Base-by-base conservation (phyloP, 1,140 invertebrate species). In the Pissodes strobi region DNA sequence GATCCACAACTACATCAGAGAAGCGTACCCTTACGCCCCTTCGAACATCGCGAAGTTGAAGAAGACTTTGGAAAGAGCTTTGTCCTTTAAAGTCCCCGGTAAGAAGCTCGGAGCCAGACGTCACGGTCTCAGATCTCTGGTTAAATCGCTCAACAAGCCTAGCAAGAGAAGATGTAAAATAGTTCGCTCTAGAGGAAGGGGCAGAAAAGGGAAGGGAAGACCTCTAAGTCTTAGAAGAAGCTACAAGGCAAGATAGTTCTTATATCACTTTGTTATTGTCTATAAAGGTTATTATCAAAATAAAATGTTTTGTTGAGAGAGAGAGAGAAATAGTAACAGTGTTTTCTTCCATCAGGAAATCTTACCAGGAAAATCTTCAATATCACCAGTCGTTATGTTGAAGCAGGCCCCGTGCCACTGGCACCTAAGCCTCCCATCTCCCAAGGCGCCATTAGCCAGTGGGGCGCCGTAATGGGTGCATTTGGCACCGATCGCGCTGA, bases 401-500 rank as follows among this genome's bases (percentile, higher is more conserved):
- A 98, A 99, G 76, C 94, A 97, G 13, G 95, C 95, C 0, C 95
- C 96, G 78, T 99, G 96, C 93, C 94, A 97, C 0, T 92, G 95
- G 79, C 96, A 98, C 46, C 95, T 83, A 0, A 98, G 81, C 69
- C 87, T 83, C 0, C 93, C 93, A 71, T 93, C 85, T 39, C 88
- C 89, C n/a, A 97, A 74, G 0, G 88, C 90, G 59, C 95, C 94
- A 39, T 87, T 92, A 12, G 85, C 81, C 15, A 97, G 75, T 0
- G 91, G 88, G 4, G 93, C 93, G 9, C 94, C 94, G 75, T 94
- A 97, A 82, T 98, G 95, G 0, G 93, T 88, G 78, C 96, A 99
- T 80, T 95, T 95, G 19, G 85, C 82, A 1, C 94, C 93, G 3
- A 97, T 72, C 1, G 95, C 95, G 76, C 84, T 87, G 19, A 95